Percentiles rank a stretch among this genome's conserved stretches.
Evolutionary conservation across 2,113 vertebrate species (phyloP).

Genomic region (Motacilla alba): DNA sequence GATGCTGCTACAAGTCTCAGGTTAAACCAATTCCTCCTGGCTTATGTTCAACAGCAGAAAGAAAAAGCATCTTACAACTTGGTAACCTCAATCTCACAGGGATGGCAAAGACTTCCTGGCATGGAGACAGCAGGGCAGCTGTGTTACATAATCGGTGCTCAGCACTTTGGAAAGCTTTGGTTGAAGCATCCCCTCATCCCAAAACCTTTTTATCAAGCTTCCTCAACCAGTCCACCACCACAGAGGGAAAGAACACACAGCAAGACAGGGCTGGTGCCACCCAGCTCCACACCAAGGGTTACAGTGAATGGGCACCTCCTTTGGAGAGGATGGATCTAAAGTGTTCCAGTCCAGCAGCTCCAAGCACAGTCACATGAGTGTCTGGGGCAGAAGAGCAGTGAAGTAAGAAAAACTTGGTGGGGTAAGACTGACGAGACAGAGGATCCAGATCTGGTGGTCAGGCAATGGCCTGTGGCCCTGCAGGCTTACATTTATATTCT

Average conservation of each 20-base stretch:
- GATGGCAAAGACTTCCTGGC: not conserved
- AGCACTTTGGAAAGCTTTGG: not conserved
- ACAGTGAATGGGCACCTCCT: not conserved
- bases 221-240: not conserved
- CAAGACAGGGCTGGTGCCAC: not conserved
- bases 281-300: not conserved
- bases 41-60: not conserved
- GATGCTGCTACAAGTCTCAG: not conserved
- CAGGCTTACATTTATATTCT: not conserved
- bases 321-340: not conserved
- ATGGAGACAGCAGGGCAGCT: not conserved
- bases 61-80: not conserved
- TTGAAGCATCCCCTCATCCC: not conserved
- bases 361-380: not conserved
- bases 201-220: not conserved
- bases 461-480: not conserved
- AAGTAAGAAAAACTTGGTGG: not conserved
- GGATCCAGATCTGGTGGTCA: not conserved
- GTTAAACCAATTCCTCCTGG: not conserved
- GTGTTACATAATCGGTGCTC: not conserved
- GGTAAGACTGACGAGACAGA: not conserved
- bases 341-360: not conserved
- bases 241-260: not conserved
- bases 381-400: not conserved
- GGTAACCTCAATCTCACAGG: not conserved